Evolutionary conservation across 2,113 vertebrate species (phyloP).

Genomic region (Micromys minutus): DNA sequence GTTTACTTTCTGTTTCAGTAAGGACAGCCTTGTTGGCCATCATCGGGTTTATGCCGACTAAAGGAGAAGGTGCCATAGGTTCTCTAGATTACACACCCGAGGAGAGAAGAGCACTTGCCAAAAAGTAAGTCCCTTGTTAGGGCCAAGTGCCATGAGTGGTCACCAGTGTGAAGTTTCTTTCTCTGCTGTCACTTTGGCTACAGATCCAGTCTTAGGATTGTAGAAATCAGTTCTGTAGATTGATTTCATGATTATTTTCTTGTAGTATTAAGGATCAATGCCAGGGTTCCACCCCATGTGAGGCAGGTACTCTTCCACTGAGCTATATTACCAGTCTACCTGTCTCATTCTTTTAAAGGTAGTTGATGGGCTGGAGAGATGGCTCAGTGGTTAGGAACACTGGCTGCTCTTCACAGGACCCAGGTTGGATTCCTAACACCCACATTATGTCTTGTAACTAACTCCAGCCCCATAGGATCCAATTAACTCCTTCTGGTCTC

Average conservation of each 20-base stretch:
- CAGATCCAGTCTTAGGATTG: slow-evolving; percentile 7
- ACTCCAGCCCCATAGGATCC: background rate
- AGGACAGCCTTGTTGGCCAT: slow-evolving; percentile 98
- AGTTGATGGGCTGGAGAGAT: background rate
- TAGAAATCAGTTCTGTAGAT: slow-evolving; percentile 15
- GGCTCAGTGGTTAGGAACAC: background rate
- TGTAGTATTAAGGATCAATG: background rate
- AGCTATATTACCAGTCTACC: background rate
- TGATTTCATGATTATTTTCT: background rate
- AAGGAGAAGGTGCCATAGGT: slow-evolving; percentile 98
- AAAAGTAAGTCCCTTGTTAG: slow-evolving; percentile 91
- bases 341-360: background rate
- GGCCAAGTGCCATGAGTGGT: background rate
- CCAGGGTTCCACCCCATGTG: too few relatives aligned
- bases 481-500: background rate
- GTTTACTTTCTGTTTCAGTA: slow-evolving; percentile 88
- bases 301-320: background rate
- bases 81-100: slow-evolving; percentile 98
- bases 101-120: slow-evolving; percentile 95
- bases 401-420: background rate
- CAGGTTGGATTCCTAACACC: background rate
- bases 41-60: slow-evolving; percentile 99
- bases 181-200: background rate
- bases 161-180: background rate
- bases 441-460: background rate